Evolutionary conservation across 2,113 vertebrate genomes (phyloP).

Genomic region (Apus apus): DNA sequence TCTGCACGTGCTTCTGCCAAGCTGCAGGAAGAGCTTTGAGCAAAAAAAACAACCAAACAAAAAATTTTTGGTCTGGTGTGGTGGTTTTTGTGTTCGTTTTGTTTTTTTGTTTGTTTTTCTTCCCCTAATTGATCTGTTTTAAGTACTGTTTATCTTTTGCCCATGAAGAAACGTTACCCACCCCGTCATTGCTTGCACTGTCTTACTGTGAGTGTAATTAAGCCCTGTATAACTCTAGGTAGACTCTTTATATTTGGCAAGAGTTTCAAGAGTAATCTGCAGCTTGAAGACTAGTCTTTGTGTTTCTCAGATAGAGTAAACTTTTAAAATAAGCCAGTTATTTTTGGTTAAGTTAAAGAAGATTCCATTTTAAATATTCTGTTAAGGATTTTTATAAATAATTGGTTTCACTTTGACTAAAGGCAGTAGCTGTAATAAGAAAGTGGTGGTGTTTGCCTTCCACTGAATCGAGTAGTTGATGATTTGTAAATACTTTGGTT

Average conservation of each 20-base stretch:
- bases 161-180: neutral
- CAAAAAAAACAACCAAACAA: accelerated
- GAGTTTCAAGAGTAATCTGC: neutral
- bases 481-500: neutral
- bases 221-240: neutral
- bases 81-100: too few species aligned
- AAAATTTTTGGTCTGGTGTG: too few species aligned
- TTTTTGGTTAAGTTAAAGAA: neutral
- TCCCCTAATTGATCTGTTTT: neutral
- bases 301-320: neutral
- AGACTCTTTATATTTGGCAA: neutral
- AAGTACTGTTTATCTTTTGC: neutral
- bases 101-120: too few species aligned
- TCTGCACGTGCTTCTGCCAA: neutral
- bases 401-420: neutral
- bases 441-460: neutral
- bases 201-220: neutral
- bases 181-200: neutral
- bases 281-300: accelerated
- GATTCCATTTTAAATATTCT: neutral
- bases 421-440: neutral
- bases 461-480: neutral
- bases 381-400: neutral
- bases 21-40: neutral
- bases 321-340: neutral